Percentiles rank a stretch among this genome's conserved stretches.
phyloP scores from a whole-genome alignment of 1,140 invertebrate genomes.

The Condylostylus longicornis region DNA sequence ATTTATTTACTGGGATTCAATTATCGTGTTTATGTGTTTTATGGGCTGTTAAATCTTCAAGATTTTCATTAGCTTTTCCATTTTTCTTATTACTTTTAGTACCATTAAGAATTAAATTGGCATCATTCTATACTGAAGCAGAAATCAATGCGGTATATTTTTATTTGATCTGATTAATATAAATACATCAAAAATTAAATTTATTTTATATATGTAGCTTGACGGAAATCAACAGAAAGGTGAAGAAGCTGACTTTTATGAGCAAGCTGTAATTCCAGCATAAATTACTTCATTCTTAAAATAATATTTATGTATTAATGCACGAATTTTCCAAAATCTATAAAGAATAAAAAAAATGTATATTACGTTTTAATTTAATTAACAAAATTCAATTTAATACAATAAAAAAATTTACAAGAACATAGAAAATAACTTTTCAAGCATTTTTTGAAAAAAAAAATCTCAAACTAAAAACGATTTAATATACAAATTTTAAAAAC shows the following conservation, averaged over 20 bases:
- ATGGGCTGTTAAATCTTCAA: conserved; percentile 79
- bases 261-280: conserved; percentile 63
- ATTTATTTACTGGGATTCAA: conserved; percentile 77
- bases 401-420: too few species aligned
- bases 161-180: background rate
- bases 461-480: too few species aligned
- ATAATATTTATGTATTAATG: too few species aligned
- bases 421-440: too few species aligned
- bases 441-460: too few species aligned
- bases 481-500: too few species aligned
- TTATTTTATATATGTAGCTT: conserved; percentile 38
- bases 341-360: too few species aligned
- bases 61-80: conserved; percentile 73
- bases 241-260: conserved; percentile 87
- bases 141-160: conserved; percentile 66
- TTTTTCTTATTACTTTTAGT: conserved; percentile 86
- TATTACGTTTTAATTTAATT: too few species aligned
- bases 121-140: conserved; percentile 53
- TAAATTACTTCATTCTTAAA: too few species aligned
- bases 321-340: too few species aligned
- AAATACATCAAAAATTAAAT: background rate
- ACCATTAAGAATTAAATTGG: conserved; percentile 62
- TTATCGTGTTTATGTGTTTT: conserved; percentile 57
- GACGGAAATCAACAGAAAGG: conserved; percentile 70
- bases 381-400: too few species aligned